These are phyloP conservation scores for Halocaridina rubra DNA, from an alignment of 2,888 invertebrate species.

Conservation along the genomic window DNA sequence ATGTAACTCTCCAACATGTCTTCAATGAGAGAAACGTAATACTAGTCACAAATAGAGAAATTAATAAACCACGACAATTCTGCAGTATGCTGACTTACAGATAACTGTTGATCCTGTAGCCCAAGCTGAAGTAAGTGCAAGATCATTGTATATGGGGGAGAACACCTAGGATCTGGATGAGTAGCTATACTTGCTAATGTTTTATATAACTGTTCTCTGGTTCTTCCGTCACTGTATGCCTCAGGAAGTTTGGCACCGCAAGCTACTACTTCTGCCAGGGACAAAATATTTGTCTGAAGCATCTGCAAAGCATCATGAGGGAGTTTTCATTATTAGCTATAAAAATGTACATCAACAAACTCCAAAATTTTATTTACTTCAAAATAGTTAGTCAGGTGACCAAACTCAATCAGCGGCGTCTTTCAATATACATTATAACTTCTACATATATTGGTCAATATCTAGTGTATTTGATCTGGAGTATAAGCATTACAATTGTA, in stretches of 20 bases:
- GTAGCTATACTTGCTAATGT: conserved; percentile 20
- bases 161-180: conserved; percentile 8
- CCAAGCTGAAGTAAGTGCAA: background rate
- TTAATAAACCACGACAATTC: no score
- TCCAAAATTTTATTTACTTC: no score
- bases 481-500: background rate
- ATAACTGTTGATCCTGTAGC: background rate
- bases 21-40: no score
- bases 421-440: background rate
- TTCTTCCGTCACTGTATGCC: background rate
- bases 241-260: background rate
- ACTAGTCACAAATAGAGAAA: no score
- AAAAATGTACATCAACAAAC: background rate
- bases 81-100: no score
- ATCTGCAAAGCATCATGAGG: background rate
- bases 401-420: no score
- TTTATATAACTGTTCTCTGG: conserved; percentile 15
- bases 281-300: background rate
- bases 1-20: no score
- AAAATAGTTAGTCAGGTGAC: no score
- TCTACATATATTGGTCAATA: no score
- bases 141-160: conserved; percentile 4
- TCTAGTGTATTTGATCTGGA: no score
- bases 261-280: background rate
- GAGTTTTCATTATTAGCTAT: no score